Base-by-base conservation (phyloP, 2,888 invertebrate genomes). In the Meloe dianella region DNA sequence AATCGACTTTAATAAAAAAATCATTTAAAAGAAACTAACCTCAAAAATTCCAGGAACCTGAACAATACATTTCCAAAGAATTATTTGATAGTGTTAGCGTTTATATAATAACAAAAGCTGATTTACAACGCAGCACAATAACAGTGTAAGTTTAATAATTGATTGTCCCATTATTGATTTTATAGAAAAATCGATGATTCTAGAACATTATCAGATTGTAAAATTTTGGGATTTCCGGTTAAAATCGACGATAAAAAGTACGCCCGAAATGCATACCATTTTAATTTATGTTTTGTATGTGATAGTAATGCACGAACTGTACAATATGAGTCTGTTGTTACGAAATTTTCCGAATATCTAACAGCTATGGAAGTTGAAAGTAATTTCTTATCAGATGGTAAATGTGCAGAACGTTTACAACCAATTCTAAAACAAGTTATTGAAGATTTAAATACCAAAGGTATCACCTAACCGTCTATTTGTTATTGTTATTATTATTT, bases 221-320 rank as follows among this genome's bases (percentile, higher is more conserved):
- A 97, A 85, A 94, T 97, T 73, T 88, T 97, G 17, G 97, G 97
- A 0, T 97, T 94, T 83, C 97, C 97, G 0, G 93, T 97, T 51
- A 89, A 92, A 71, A 96, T 98, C 66, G 92, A 94, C 76, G 91
- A 93, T 83, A 89, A 92, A 60, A 92, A 94, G 78, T 98, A 98
- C 84, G 91, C 92, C 14, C 87, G 98, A 63, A 98, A 98, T 84
- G 94, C 95, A n/a, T 94, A 95, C 78, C 92, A 96, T 70, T 98
- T 98, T 85, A 98, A 98, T 85, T 84, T 96, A 32, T 97, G 97
- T 83, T 96, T 98, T 81, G 96, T 97, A 0, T 97, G 96, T 79
- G 94, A 96, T 80, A 92, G 94, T 61, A 91, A 92, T 86, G 92
- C 95, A 0, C 89, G 95, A 65, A 95, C 96, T 0, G 92, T 94